Evolutionary conservation across 2,113 vertebrate species (phyloP).

Genomic region (Apus apus): DNA sequence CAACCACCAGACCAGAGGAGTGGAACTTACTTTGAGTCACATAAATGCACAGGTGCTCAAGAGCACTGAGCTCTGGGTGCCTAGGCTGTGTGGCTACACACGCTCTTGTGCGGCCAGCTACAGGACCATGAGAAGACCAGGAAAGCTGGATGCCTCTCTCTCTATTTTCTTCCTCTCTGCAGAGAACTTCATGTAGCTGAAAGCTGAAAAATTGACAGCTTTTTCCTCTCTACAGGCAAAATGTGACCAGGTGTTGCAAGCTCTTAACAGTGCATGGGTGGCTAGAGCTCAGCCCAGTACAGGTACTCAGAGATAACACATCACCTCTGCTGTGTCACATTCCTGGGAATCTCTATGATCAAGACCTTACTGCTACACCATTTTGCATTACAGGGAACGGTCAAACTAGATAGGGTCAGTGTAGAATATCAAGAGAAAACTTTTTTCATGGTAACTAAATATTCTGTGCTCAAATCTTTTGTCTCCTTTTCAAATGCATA

Average conservation of each 20-base stretch:
- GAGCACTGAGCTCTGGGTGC: background rate
- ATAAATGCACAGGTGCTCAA: background rate
- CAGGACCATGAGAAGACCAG: background rate
- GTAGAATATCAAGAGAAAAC: background rate
- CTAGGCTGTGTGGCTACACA: background rate
- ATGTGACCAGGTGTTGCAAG: background rate
- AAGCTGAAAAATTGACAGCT: background rate
- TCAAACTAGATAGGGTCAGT: background rate
- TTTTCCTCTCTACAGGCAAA: background rate
- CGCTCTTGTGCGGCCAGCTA: accelerated
- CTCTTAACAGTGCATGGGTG: background rate
- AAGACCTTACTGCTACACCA: background rate
- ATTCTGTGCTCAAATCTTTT: background rate
- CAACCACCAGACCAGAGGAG: background rate
- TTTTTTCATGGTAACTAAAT: background rate
- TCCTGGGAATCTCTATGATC: background rate
- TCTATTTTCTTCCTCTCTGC: background rate
- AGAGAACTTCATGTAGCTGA: background rate
- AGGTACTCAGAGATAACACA: background rate
- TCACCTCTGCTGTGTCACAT: background rate
- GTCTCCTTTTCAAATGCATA: background rate
- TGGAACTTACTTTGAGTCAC: conserved; percentile 2
- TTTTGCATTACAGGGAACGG: background rate
- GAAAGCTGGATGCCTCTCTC: background rate
- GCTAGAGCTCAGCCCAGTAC: background rate